phyloP scores from a whole-genome alignment of 2,113 vertebrate genomes.

The Brachypodius melanocephalos region DNA sequence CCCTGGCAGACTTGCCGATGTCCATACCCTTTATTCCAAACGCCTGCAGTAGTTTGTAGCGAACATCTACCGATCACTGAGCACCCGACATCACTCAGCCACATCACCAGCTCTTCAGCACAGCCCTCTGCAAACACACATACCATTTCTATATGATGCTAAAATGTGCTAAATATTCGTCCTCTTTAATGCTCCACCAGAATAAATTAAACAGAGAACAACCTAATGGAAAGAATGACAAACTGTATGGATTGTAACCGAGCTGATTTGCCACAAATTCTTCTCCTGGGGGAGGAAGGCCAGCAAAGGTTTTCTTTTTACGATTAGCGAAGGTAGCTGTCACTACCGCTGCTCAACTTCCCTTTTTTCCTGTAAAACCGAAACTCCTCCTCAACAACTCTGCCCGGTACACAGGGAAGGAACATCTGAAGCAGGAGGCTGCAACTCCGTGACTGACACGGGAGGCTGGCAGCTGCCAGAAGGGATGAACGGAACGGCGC shows the following conservation, averaged over 20 bases:
- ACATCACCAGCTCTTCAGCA: fast-evolving
- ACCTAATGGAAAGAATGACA: neutral
- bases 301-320: neutral
- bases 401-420: neutral
- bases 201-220: neutral
- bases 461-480: neutral
- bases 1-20: neutral
- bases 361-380: neutral
- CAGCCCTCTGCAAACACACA: neutral
- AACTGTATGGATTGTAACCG: neutral
- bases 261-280: neutral
- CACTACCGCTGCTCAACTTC: neutral
- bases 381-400: neutral
- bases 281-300: neutral
- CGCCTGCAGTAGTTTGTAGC: fast-evolving
- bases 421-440: neutral
- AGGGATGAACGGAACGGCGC: neutral
- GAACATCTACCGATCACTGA: neutral
- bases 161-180: neutral
- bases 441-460: neutral
- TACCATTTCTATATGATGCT: neutral
- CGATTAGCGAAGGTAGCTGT: neutral
- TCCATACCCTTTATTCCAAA: neutral
- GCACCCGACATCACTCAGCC: neutral
- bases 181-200: neutral